These are phyloP conservation scores for Urophycis tenuis DNA, from an alignment of 2,797 vertebrate genomes.

Conservation along the genomic window DNA sequence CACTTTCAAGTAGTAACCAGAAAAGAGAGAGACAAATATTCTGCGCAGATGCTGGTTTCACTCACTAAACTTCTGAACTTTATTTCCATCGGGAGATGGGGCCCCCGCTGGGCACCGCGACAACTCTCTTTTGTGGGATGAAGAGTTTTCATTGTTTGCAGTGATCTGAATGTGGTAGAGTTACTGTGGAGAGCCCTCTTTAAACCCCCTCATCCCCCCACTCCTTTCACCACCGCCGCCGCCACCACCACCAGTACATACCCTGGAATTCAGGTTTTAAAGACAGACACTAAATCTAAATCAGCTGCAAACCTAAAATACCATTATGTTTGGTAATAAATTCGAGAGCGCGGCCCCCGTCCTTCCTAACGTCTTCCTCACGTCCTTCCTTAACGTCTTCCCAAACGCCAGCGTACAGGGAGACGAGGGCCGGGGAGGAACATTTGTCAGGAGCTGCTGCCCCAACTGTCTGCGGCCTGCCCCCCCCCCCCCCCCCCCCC, in stretches of 20 bases:
- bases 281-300: conserved; percentile 61
- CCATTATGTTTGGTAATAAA: conserved; percentile 75
- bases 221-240: background rate
- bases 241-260: conserved; percentile 27
- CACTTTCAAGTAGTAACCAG: background rate
- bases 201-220: background rate
- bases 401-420: too few species aligned
- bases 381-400: too few species aligned
- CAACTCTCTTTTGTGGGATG: background rate
- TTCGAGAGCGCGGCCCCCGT: conserved; percentile 38
- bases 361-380: too few species aligned
- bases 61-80: background rate
- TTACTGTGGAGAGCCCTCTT: conserved; percentile 12
- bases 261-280: conserved; percentile 50
- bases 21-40: background rate
- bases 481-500: conserved; percentile 58
- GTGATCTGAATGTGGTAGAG: background rate
- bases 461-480: conserved; percentile 62
- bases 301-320: conserved; percentile 73
- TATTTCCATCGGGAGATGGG: background rate
- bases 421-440: conserved; percentile 31
- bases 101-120: background rate
- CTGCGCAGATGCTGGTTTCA: background rate
- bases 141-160: conserved; percentile 19
- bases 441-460: conserved; percentile 63